Evolutionary conservation across 1,140 invertebrate genomes (phyloP).

Genomic region (Halesus radiatus): DNA sequence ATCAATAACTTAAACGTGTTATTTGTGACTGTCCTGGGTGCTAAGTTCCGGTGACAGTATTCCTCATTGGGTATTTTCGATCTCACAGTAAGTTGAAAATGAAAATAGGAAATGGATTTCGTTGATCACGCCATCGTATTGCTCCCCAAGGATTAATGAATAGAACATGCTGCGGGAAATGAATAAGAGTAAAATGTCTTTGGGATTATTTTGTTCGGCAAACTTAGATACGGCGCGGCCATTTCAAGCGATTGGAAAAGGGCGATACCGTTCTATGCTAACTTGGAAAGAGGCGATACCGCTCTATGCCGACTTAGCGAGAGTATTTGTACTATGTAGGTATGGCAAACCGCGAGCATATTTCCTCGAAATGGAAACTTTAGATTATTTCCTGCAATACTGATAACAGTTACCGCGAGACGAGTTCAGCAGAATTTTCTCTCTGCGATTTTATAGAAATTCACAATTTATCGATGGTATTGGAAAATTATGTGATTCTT

Average conservation of each 20-base stretch:
- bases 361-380: conserved; percentile 8
- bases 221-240: background rate
- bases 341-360: background rate
- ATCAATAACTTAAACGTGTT: too few species aligned
- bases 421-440: background rate
- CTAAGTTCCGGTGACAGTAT: too few species aligned
- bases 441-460: too few species aligned
- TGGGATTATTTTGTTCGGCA: conserved; percentile 16
- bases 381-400: background rate
- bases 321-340: background rate
- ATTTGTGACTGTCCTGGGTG: too few species aligned
- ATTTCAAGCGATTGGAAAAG: conserved; percentile 16
- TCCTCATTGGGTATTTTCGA: too few species aligned
- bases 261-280: background rate
- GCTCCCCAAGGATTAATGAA: conserved; percentile 17
- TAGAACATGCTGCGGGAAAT: conserved; percentile 21
- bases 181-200: conserved; percentile 26
- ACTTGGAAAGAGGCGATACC: background rate
- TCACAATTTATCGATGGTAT: too few species aligned
- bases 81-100: too few species aligned
- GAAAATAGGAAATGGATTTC: too few species aligned
- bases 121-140: conserved; percentile 3
- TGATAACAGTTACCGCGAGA: background rate
- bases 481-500: too few species aligned
- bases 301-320: background rate